Evolutionary conservation across 2,888 invertebrate genomes (phyloP).

Genomic region (Zootermopsis nevadensis): DNA sequence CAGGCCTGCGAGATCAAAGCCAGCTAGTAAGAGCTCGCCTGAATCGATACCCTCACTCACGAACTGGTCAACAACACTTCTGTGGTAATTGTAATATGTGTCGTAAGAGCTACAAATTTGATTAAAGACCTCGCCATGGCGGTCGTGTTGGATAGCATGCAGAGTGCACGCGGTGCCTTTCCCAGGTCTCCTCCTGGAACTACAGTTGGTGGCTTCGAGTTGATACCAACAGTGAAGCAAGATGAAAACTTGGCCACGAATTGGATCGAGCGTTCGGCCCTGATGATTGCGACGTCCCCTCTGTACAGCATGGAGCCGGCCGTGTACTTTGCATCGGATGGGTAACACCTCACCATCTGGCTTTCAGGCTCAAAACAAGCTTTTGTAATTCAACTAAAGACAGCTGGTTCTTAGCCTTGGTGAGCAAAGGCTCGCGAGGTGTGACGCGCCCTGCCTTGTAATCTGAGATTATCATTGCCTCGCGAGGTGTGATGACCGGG

Average conservation of each 20-base stretch:
- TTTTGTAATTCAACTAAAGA: slow-evolving; percentile 63
- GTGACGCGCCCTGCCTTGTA: too few species aligned
- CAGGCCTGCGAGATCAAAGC: slow-evolving; percentile 85
- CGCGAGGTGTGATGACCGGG: slow-evolving; percentile 61
- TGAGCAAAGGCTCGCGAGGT: too few species aligned
- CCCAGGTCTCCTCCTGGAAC: too few species aligned
- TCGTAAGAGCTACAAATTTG: too few species aligned
- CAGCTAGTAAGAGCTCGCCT: slow-evolving; percentile 81
- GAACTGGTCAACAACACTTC: slow-evolving; percentile 72
- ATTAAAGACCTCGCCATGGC: slow-evolving; percentile 71
- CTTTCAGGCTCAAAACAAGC: slow-evolving; percentile 68
- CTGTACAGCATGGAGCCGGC: slow-evolving; percentile 59
- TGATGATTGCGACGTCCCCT: slow-evolving; percentile 63
- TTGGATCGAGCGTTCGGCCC: slow-evolving; percentile 60
- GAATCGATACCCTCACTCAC: slow-evolving; percentile 65
- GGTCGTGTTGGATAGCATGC: slow-evolving; percentile 71
- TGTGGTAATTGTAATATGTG: too few species aligned
- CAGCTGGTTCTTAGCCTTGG: too few species aligned
- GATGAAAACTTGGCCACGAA: too few species aligned
- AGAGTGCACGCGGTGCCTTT: too few species aligned
- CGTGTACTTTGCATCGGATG: slow-evolving; percentile 61
- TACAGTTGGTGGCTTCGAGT: too few species aligned
- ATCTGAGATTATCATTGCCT: too few species aligned
- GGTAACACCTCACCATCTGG: slow-evolving; percentile 58
- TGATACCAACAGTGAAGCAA: too few species aligned